phyloP scores from a whole-genome alignment of 2,797 vertebrate genomes.

The Corythornis leucogaster region DNA sequence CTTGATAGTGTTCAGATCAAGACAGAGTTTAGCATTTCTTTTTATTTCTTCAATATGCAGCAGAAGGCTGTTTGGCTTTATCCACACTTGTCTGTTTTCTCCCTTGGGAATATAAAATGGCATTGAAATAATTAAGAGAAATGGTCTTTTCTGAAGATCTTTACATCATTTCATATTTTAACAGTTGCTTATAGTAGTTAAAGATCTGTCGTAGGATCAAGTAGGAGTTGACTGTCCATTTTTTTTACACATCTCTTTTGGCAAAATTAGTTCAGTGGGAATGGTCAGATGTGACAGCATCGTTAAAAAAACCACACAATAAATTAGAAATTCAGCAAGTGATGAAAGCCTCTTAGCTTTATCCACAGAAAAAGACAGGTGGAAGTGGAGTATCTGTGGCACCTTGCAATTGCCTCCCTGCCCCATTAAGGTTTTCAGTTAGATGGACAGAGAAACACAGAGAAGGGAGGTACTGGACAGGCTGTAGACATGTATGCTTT shows the following conservation, averaged over 20 bases:
- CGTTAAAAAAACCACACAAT: neutral
- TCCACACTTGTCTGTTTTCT: neutral
- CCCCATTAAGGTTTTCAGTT: rapidly evolving
- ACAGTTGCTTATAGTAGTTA: neutral
- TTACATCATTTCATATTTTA: neutral
- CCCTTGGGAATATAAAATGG: neutral
- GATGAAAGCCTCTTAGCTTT: neutral
- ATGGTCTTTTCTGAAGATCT: neutral
- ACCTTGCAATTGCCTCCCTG: neutral
- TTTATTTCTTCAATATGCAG: neutral
- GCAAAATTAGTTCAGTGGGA: neutral
- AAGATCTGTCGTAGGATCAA: neutral
- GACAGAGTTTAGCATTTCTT: neutral
- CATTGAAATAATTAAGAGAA: neutral
- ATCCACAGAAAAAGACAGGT: neutral
- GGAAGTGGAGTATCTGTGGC: neutral
- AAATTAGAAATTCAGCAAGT: neutral
- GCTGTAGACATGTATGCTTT: neutral
- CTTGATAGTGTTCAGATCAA: neutral
- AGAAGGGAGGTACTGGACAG: neutral
- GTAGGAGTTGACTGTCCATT: neutral
- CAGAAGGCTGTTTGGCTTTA: neutral
- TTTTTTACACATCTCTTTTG: neutral
- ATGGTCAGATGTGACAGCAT: neutral
- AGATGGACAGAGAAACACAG: neutral